These are phyloP conservation scores for Raphicerus campestris DNA, from an alignment of 2,113 vertebrate species.

Conservation along the genomic window DNA sequence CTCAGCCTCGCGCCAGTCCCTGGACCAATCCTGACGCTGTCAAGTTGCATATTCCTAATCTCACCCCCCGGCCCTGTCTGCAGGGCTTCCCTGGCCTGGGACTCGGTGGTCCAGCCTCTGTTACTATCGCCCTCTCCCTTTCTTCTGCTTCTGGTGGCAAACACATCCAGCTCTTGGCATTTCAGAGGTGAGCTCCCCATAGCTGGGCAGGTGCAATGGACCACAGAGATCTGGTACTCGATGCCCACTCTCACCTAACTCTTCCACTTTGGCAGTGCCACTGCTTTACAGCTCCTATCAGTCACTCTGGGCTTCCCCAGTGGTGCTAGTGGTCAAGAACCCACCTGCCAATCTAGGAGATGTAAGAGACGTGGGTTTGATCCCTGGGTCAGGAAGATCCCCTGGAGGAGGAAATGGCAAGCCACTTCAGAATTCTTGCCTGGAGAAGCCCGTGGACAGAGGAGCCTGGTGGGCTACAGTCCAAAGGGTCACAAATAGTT, in stretches of 20 bases:
- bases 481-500: not conserved
- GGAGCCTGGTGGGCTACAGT: not conserved
- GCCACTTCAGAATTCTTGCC: not conserved
- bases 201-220: not conserved
- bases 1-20: not conserved
- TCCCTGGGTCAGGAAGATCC: not conserved
- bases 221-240: accelerated
- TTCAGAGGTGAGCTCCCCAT: not conserved
- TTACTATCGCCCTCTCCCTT: not conserved
- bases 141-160: not conserved
- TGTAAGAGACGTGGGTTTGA: not conserved
- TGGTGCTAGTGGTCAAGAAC: not conserved
- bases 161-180: not conserved
- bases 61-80: not conserved
- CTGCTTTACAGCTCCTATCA: not conserved
- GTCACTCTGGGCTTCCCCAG: not conserved
- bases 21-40: not conserved
- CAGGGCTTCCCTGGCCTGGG: not conserved
- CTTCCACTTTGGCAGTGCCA: not conserved
- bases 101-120: not conserved
- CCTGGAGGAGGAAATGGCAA: not conserved
- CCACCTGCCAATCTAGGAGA: not conserved
- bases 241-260: not conserved
- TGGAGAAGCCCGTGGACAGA: not conserved
- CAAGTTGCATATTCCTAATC: not conserved